Evolutionary conservation across 2,888 invertebrate genomes (phyloP).

Genomic region (Tineola bisselliella): DNA sequence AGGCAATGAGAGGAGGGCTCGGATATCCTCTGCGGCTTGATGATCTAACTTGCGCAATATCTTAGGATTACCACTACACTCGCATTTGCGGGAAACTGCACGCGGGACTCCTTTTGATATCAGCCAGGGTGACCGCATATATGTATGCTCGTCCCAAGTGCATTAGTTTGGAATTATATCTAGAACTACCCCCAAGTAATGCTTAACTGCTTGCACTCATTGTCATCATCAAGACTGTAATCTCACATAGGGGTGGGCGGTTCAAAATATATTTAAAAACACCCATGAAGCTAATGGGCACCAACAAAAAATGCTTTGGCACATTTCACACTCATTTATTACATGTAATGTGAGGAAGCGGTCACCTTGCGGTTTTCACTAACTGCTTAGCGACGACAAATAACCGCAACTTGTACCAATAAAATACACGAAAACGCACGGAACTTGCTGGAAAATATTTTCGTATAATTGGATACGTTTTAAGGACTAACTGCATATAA

Average conservation of each 20-base stretch:
- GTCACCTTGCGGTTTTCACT: not conserved
- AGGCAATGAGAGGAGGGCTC: not conserved
- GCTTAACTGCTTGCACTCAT: too few species aligned
- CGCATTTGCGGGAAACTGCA: not conserved
- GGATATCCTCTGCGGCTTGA: slow-evolving; percentile 24
- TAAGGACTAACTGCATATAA: too few species aligned
- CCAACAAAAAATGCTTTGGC: not conserved
- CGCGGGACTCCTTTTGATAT: not conserved
- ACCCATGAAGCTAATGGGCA: too few species aligned
- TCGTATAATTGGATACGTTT: too few species aligned
- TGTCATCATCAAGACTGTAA: too few species aligned
- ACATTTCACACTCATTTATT: not conserved
- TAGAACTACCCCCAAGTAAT: too few species aligned
- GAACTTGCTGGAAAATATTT: not conserved
- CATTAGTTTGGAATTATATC: too few species aligned
- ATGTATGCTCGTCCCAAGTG: too few species aligned
- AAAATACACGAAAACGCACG: not conserved
- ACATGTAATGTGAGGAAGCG: not conserved
- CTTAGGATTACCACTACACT: slow-evolving; percentile 23
- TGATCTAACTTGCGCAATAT: slow-evolving; percentile 53
- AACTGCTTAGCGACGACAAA: not conserved
- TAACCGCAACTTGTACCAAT: not conserved
- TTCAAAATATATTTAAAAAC: too few species aligned
- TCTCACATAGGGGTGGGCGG: too few species aligned
- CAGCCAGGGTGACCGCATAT: too few species aligned